phyloP scores from a whole-genome alignment of 2,797 vertebrate species.

The Numenius phaeopus region DNA sequence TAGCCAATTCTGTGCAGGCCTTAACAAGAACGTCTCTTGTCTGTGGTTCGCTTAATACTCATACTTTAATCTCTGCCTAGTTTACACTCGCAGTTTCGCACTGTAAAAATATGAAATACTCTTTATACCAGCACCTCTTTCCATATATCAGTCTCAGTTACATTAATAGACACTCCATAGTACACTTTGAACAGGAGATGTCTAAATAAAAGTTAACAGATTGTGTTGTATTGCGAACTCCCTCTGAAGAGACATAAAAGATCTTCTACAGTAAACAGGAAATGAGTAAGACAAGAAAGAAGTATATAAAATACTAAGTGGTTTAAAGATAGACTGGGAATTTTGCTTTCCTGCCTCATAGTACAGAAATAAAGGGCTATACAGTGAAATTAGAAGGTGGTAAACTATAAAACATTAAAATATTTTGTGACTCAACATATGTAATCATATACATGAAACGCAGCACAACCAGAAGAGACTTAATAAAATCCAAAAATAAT shows the following conservation, averaged over 20 bases:
- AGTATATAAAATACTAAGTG: neutral
- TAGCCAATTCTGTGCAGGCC: conserved; percentile 15
- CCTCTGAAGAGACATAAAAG: neutral
- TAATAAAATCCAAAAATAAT: neutral
- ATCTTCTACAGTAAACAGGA: conserved; percentile 34
- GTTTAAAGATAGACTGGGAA: neutral
- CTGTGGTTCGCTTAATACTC: neutral
- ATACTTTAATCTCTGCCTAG: neutral
- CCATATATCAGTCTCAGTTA: neutral
- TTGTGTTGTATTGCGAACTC: conserved; percentile 8
- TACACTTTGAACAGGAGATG: neutral
- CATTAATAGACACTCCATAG: neutral
- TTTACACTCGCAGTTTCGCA: neutral
- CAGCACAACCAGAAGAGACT: neutral
- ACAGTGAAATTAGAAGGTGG: neutral
- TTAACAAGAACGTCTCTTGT: conserved; percentile 27
- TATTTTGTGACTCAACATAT: neutral
- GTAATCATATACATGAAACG: neutral
- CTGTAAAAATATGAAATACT: neutral
- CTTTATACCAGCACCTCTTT: neutral
- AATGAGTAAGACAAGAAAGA: conserved; percentile 37
- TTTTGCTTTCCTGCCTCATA: neutral
- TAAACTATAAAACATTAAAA: neutral
- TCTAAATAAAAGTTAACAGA: conserved; percentile 29
- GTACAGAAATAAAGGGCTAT: neutral